Percentiles rank a stretch among this genome's conserved stretches.
phyloP scores from a whole-genome alignment of 1,140 invertebrate species.

The Drosophila ohnishii region DNA sequence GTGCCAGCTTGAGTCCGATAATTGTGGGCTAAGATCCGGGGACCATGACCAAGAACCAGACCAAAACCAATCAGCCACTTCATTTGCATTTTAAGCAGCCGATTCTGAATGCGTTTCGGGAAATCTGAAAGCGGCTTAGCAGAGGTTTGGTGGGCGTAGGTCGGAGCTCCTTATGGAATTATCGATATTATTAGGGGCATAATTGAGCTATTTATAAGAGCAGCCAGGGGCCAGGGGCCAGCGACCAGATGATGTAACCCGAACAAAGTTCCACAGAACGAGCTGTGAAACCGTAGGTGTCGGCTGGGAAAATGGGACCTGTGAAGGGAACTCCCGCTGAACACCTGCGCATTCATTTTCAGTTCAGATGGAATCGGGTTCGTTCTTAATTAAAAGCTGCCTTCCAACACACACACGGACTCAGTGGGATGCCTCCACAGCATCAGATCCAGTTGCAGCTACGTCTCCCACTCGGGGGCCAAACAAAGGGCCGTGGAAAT shows the following conservation, averaged over 20 bases:
- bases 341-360: conserved; percentile 61
- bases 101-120: conserved; percentile 36
- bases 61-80: conserved; percentile 75
- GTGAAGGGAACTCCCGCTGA: conserved; percentile 42
- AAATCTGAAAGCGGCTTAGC: conserved; percentile 59
- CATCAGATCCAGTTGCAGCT: conserved; percentile 15
- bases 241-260: conserved; percentile 40
- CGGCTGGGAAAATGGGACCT: conserved; percentile 45
- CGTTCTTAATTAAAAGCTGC: conserved; percentile 76
- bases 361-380: conserved; percentile 22
- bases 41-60: conserved; percentile 36
- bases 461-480: conserved; percentile 20
- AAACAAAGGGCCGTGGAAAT: conserved; percentile 71
- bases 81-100: conserved; percentile 73
- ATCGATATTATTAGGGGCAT: conserved; percentile 74
- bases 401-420: conserved; percentile 52
- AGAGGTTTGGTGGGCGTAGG: conserved; percentile 50
- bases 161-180: conserved; percentile 52
- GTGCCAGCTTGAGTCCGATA: conserved; percentile 57
- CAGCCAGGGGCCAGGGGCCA: neutral
- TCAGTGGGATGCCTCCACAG: conserved; percentile 55
- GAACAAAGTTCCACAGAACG: conserved; percentile 42
- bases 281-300: conserved; percentile 79
- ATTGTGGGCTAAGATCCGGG: conserved; percentile 41
- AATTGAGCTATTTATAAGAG: conserved; percentile 76